Percentiles rank a stretch among this genome's conserved stretches.
Evolutionary conservation across 2,888 invertebrate species (phyloP).

Genomic region (Agrochola macilenta): DNA sequence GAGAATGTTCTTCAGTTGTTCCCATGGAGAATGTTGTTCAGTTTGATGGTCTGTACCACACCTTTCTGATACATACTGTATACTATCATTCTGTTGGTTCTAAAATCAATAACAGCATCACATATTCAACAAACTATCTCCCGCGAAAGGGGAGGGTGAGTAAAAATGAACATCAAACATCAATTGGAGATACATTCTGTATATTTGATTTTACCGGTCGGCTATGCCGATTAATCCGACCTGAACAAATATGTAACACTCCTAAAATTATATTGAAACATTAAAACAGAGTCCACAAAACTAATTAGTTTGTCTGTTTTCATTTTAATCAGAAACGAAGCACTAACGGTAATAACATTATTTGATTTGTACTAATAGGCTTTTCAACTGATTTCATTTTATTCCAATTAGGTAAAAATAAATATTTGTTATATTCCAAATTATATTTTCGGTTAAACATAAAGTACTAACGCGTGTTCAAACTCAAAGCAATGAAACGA

Average conservation of each 20-base stretch:
- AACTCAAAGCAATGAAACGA: conserved; percentile 17
- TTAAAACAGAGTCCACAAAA: not conserved
- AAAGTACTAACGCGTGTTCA: not conserved
- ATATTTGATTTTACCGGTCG: not conserved
- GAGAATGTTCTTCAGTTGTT: too few species aligned
- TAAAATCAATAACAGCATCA: conserved; percentile 78
- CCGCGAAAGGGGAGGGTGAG: conserved; percentile 69
- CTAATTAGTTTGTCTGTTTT: not conserved
- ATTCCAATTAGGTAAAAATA: conserved; percentile 9
- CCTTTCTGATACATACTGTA: not conserved
- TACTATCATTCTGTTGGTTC: conserved; percentile 9
- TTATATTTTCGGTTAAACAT: conserved; percentile 16
- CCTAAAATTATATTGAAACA: not conserved
- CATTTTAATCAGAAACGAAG: not conserved
- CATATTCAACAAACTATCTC: conserved; percentile 82
- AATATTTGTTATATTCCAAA: conserved; percentile 16
- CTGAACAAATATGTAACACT: not conserved
- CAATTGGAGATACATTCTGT: conserved; percentile 76
- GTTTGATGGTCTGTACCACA: too few species aligned
- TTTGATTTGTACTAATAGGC: conserved; percentile 5
- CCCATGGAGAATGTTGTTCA: too few species aligned
- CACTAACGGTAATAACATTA: not conserved
- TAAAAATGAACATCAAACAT: conserved; percentile 84
- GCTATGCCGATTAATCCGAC: not conserved
- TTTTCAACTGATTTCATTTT: not conserved